A percentile compares a stretch with the other conserved stretches of the same genome.
Conservation (phyloP, 1,140 invertebrate genomes). For the Calephelis nemesis region DNA sequence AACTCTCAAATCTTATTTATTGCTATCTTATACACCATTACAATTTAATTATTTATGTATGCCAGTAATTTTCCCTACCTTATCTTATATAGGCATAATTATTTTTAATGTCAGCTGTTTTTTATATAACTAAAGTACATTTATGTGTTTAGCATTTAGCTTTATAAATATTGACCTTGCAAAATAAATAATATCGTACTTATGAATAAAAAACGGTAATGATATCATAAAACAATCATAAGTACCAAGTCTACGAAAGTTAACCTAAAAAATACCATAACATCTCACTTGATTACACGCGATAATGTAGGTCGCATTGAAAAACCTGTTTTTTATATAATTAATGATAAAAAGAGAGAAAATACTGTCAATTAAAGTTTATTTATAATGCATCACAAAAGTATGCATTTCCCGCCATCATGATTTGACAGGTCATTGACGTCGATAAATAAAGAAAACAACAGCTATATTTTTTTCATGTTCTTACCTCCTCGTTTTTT, state of each 20-base stretch:
- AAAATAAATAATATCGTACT: background rate
- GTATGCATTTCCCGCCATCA: conserved; percentile 67
- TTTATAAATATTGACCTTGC: background rate
- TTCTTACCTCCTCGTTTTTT: conserved; percentile 72
- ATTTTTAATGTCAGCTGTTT: background rate
- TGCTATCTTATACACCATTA: background rate
- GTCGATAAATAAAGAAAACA: conserved; percentile 75
- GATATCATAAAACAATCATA: conserved; percentile 20
- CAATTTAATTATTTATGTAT: conserved; percentile 3
- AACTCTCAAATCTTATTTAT: conserved; percentile 2
- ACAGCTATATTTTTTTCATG: conserved; percentile 44
- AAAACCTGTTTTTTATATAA: conserved; percentile 37
- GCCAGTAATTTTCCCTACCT: conserved; percentile 23
- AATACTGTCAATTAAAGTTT: background rate
- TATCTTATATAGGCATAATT: conserved; percentile 15
- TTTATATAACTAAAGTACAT: background rate
- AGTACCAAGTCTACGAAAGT: too few relatives aligned
- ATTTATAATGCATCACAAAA: background rate
- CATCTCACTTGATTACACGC: too few relatives aligned
- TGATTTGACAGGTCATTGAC: conserved; percentile 76
- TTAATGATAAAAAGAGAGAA: background rate
- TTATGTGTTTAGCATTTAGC: too few relatives aligned
- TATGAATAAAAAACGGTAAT: background rate
- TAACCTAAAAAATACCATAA: conserved; percentile 50
- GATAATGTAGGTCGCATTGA: too few relatives aligned